These are phyloP conservation scores for Sminthurides aquaticus DNA, from an alignment of 2,888 invertebrate genomes.

Conservation along the genomic window DNA sequence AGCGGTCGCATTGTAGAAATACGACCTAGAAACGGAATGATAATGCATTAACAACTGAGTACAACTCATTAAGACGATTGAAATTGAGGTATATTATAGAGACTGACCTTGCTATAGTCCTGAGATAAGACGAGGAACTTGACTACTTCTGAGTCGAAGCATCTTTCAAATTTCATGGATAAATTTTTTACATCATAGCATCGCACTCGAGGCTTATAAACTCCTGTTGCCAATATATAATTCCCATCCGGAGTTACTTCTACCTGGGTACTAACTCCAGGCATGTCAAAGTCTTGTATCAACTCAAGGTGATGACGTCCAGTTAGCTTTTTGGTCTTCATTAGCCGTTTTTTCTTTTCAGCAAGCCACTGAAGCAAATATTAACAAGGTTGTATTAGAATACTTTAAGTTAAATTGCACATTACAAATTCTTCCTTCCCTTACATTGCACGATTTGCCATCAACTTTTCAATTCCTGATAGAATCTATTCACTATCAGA, in stretches of 20 bases:
- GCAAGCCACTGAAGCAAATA: constrained; percentile 67
- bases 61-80: neutral
- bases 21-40: constrained; percentile 61
- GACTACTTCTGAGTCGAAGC: constrained; percentile 94
- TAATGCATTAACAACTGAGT: constrained; percentile 18
- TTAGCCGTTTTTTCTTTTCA: constrained; percentile 69
- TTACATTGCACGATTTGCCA: no score
- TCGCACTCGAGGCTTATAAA: constrained; percentile 90
- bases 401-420: no score
- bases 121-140: constrained; percentile 86
- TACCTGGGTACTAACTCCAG: constrained; percentile 78
- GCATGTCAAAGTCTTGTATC: constrained; percentile 99
- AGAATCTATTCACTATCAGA: no score
- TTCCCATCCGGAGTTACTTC: constrained; percentile 83
- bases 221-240: constrained; percentile 84
- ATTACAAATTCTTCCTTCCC: no score
- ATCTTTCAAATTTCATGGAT: constrained; percentile 94
- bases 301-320: constrained; percentile 84
- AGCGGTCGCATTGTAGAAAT: constrained; percentile 81
- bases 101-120: constrained; percentile 93
- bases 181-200: constrained; percentile 95
- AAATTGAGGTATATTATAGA: no score
- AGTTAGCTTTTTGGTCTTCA: constrained; percentile 83
- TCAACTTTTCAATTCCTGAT: no score
- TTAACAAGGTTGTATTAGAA: neutral